Evolutionary conservation across 2,113 vertebrate genomes (phyloP).

Genomic region (Podilymbus podiceps): DNA sequence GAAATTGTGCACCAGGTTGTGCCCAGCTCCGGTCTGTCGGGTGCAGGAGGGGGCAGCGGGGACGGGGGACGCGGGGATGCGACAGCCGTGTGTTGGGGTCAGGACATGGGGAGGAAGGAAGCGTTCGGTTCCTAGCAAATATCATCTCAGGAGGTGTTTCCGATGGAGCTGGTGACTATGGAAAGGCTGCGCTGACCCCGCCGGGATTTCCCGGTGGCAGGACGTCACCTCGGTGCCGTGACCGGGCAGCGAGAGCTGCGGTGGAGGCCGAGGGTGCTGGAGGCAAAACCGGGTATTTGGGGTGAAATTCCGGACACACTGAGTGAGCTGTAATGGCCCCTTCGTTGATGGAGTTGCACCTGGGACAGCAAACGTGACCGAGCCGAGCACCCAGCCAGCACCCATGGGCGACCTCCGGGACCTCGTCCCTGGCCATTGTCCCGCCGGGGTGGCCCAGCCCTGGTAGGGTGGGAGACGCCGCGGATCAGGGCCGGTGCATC

Average conservation of each 20-base stretch:
- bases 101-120: accelerated
- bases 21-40: not conserved
- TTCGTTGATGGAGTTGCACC: not conserved
- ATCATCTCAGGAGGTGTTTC: not conserved
- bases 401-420: not conserved
- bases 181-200: not conserved
- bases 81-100: accelerated
- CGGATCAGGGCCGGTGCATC: accelerated
- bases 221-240: accelerated
- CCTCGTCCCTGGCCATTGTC: not conserved
- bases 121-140: accelerated
- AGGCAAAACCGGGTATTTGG: not conserved
- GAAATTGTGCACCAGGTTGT: accelerated
- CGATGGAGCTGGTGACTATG: not conserved
- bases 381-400: not conserved
- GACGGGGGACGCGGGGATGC: not conserved
- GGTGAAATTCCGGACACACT: not conserved
- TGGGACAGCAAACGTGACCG: not conserved
- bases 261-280: not conserved
- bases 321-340: not conserved
- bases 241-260: accelerated
- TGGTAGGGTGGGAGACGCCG: not conserved
- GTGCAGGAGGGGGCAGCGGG: not conserved
- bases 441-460: not conserved
- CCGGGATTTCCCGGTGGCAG: not conserved